These are phyloP conservation scores for Morpho deidamia DNA, from an alignment of 2,888 invertebrate genomes.

Conservation along the genomic window DNA sequence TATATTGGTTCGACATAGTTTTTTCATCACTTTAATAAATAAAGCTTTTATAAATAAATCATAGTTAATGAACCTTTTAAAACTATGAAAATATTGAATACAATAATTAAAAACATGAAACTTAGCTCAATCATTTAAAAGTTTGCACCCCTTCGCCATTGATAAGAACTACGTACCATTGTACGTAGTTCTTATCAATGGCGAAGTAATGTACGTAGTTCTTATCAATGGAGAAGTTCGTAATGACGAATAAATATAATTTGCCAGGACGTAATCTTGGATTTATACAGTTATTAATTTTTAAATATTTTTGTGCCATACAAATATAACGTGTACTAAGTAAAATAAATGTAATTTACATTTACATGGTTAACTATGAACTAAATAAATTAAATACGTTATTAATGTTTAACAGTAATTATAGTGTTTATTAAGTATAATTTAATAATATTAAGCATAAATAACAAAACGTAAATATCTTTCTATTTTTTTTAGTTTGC, in stretches of 20 bases:
- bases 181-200: too few species aligned
- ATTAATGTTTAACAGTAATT: conserved; percentile 7
- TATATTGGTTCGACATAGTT: too few species aligned
- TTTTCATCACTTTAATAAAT: too few species aligned
- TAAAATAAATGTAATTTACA: conserved; percentile 19
- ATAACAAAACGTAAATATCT: background rate
- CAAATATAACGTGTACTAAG: conserved; percentile 14
- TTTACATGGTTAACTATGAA: conserved; percentile 2
- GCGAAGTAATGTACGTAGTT: too few species aligned
- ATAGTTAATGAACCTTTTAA: too few species aligned
- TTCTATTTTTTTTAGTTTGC: background rate
- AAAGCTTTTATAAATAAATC: too few species aligned
- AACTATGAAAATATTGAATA: too few species aligned
- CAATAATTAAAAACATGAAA: background rate
- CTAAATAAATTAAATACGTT: conserved; percentile 8
- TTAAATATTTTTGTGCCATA: conserved; percentile 21
- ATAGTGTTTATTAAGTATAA: conserved; percentile 2
- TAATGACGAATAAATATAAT: conserved; percentile 1
- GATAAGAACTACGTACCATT: too few species aligned
- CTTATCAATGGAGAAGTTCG: too few species aligned
- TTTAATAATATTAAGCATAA: background rate
- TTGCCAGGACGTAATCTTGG: conserved; percentile 1
- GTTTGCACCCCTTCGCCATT: background rate
- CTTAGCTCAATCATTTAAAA: background rate
- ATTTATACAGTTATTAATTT: conserved; percentile 15